phyloP scores from a whole-genome alignment of 2,113 vertebrate species.

The Athene noctua region DNA sequence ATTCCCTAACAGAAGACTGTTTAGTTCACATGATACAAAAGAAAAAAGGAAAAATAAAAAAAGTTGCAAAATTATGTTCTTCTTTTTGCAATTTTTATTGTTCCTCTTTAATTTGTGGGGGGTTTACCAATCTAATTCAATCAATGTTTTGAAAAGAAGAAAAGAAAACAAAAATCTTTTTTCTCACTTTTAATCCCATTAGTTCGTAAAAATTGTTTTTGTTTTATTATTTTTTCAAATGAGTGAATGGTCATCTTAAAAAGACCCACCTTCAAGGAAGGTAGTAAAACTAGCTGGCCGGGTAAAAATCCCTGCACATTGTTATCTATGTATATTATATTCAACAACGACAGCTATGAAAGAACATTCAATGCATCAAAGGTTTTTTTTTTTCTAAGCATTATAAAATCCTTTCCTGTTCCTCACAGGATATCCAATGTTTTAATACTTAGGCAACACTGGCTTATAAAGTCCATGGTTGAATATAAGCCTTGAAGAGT shows the following conservation, averaged over 20 bases:
- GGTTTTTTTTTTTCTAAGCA: constrained; percentile 86
- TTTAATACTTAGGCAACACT: constrained; percentile 99
- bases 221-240: constrained; percentile 85
- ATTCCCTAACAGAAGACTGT: constrained; percentile 96
- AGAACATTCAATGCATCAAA: constrained; percentile 92
- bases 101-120: constrained; percentile 88
- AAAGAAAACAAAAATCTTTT: constrained; percentile 79
- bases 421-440: constrained; percentile 91
- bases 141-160: constrained; percentile 73
- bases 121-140: constrained; percentile 88
- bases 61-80: constrained; percentile 86
- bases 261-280: constrained; percentile 98
- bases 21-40: constrained; percentile 95
- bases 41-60: constrained; percentile 87
- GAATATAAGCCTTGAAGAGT: constrained; percentile 99
- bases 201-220: constrained; percentile 84
- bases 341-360: constrained; percentile 90
- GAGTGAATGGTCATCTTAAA: constrained; percentile 89
- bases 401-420: constrained; percentile 93
- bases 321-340: constrained; percentile 89
- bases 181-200: constrained; percentile 80
- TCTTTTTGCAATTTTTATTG: constrained; percentile 83
- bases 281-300: constrained; percentile 93
- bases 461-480: constrained; percentile 99
- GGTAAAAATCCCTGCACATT: constrained; percentile 89